Conservation (phyloP, 2,113 vertebrate species). For the Zosterops hypoxanthus region DNA sequence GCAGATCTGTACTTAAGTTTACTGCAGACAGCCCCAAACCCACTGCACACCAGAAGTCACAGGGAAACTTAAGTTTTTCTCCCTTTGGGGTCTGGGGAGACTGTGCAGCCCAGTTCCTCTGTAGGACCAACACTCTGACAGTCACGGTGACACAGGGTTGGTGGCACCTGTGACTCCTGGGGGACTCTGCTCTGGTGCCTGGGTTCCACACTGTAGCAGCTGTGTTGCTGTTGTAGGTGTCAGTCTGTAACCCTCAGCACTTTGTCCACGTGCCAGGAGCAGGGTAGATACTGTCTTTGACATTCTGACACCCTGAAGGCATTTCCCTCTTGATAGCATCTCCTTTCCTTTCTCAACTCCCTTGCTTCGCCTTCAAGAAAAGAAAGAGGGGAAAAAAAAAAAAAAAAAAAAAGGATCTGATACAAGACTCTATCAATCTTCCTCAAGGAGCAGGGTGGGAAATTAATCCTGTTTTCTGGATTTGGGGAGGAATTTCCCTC, state of each 20-base stretch:
- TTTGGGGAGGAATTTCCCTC: neutral
- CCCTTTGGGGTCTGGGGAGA: neutral
- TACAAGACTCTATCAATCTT: neutral
- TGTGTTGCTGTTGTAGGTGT: neutral
- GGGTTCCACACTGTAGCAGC: neutral
- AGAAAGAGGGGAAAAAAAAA: neutral
- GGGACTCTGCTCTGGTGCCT: neutral
- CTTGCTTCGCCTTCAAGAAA: neutral
- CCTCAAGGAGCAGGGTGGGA: neutral
- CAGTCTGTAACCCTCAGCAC: neutral
- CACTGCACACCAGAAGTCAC: neutral
- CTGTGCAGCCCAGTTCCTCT: neutral
- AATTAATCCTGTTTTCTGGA: neutral
- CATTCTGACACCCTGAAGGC: neutral
- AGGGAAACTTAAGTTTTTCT: neutral
- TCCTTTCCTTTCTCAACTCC: neutral
- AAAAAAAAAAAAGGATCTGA: neutral
- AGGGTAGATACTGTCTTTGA: neutral
- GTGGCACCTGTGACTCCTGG: accelerated
- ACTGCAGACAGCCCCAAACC: neutral
- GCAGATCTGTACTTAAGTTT: neutral
- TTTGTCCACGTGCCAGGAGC: neutral
- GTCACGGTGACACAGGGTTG: accelerated
- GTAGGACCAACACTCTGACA: neutral
- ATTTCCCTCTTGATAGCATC: neutral